phyloP scores from a whole-genome alignment of 2,888 invertebrate species.

The Andrena praecox region DNA sequence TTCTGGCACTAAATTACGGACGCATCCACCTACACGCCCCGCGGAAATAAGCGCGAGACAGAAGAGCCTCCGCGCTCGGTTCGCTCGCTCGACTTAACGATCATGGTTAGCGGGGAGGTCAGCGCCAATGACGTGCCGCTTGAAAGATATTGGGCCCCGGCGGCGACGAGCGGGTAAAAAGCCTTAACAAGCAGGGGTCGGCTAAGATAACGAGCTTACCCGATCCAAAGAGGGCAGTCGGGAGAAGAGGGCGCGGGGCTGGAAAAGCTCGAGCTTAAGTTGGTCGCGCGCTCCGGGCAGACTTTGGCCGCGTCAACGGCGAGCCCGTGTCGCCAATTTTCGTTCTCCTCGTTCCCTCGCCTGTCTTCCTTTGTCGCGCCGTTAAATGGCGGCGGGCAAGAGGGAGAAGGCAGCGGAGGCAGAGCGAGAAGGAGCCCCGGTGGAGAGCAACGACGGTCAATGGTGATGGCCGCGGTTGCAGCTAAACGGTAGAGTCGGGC shows the following conservation, averaged over 20 bases:
- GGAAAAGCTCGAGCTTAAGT: background rate
- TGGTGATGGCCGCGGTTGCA: slow-evolving; percentile 73
- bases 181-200: background rate
- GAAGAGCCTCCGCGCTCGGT: background rate
- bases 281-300: background rate
- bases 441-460: slow-evolving; percentile 73
- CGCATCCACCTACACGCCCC: background rate
- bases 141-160: slow-evolving; percentile 8
- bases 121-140: slow-evolving; percentile 14
- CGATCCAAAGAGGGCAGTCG: background rate
- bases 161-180: background rate
- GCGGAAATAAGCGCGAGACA: background rate
- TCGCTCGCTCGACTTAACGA: slow-evolving; percentile 9
- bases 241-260: background rate
- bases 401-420: background rate
- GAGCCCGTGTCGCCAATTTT: background rate
- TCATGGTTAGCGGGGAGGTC: slow-evolving; percentile 18
- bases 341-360: slow-evolving; percentile 3
- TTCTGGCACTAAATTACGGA: background rate
- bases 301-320: slow-evolving; percentile 26
- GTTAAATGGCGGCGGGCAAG: background rate
- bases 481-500: slow-evolving; percentile 53
- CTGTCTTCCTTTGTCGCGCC: slow-evolving; percentile 29
- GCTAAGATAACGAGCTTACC: background rate
- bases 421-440: slow-evolving; percentile 22